These are phyloP conservation scores for Ispidina picta DNA, from an alignment of 2,797 vertebrate genomes.

Conservation along the genomic window DNA sequence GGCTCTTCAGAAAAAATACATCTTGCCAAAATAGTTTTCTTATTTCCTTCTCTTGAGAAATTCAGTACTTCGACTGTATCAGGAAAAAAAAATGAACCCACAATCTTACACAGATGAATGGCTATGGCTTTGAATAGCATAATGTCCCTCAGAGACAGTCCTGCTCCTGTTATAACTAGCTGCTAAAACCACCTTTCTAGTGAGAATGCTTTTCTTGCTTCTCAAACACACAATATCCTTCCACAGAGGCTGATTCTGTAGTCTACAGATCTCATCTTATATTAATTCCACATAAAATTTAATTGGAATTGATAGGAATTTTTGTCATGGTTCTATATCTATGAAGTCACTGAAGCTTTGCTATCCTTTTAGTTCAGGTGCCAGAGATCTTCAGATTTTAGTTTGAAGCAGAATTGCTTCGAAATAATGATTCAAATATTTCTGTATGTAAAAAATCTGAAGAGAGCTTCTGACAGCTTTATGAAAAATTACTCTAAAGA, in stretches of 20 bases:
- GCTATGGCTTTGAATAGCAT: background rate
- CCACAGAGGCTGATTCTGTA: background rate
- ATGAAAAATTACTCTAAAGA: background rate
- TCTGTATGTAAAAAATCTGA: background rate
- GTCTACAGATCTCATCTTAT: background rate
- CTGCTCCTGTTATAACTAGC: background rate
- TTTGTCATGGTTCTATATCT: background rate
- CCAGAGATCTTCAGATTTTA: background rate
- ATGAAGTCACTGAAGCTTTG: background rate
- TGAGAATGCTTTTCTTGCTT: background rate
- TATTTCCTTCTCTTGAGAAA: background rate
- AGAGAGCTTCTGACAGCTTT: background rate
- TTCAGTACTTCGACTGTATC: background rate
- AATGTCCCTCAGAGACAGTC: background rate
- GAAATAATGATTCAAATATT: background rate
- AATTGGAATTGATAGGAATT: background rate
- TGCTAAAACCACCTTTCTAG: background rate
- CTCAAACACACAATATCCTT: background rate
- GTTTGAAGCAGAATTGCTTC: background rate
- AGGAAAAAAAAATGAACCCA: background rate
- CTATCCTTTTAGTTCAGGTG: background rate
- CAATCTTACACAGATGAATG: background rate
- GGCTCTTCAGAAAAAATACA: slow-evolving; percentile 7
- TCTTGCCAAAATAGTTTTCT: background rate
- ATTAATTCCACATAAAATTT: background rate